Evolutionary conservation across 2,797 vertebrate genomes (phyloP), one percentile per base, ranked within the genome.

Genomic region (Kryptolebias ocellatus): DNA sequence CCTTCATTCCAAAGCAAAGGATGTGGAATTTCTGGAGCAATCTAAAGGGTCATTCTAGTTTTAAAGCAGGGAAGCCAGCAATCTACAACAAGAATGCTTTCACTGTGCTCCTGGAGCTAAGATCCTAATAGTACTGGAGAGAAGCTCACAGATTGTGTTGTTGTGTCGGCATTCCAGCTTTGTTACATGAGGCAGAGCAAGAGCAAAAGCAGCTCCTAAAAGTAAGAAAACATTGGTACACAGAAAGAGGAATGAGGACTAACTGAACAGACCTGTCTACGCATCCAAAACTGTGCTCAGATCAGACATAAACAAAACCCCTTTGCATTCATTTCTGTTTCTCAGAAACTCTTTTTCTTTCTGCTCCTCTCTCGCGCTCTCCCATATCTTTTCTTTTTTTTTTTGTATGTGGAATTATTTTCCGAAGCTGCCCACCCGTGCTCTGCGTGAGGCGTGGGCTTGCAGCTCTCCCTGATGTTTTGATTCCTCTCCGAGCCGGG

Each of bases 221-320:
- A 74, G 68, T 17, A 73, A 50, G 17, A 73, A 78, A 87, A 87
- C 68, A 67, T 78, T 80, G 62, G 66, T 59, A 76, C 75, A 81
- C 75, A 62, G 9, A 64, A 72, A 24, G 50, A 91, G 86, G 88
- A 91, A 91, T 89, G 87, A 90, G 76, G 80, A 89, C 72, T 46
- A 60, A 86, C 89, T 80, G 83, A 92, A 88, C 91, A 77, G 85
- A 91, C 90, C 85, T 89, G 90, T 90, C 87, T 84, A 66, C 15
- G 52, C 54, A 69, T 62, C 18, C 54, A 74, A 69, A 81, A 75
- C 77, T 79, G 69, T 60, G 81, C 68, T 31, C 71, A 77, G 74
- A 74, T 86, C 78, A 77, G 80, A 75, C 74, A 63, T 65, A 78
- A 79, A 87, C 88, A 67, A 91, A 80, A 87, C 81, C 83, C 10